Conservation (phyloP, 2,888 invertebrate genomes). For the Psylliodes chrysocephalus region DNA sequence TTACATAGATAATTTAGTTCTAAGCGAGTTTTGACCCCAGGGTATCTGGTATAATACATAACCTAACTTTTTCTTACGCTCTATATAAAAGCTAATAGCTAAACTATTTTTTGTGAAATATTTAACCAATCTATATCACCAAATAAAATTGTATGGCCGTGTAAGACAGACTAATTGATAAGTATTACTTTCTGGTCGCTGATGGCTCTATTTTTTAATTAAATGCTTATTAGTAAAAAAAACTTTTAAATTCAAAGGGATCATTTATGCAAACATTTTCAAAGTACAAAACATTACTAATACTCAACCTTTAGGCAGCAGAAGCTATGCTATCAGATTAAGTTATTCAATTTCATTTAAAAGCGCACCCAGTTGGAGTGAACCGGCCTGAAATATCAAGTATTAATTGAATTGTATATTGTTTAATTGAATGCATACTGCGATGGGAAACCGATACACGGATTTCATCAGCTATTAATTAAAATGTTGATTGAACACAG, state of each 20-base stretch:
- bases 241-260: neutral
- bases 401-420: conserved; percentile 31
- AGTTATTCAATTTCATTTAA: conserved; percentile 6
- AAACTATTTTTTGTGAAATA: no score
- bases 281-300: neutral
- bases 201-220: no score
- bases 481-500: conserved; percentile 24
- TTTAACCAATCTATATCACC: no score
- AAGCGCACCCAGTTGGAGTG: conserved; percentile 6
- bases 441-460: conserved; percentile 23
- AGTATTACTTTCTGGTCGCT: no score
- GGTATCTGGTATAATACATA: no score
- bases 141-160: no score
- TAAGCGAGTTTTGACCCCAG: no score
- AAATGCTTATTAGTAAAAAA: no score
- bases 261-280: neutral
- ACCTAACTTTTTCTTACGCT: no score
- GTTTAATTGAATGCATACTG: conserved; percentile 29
- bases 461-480: conserved; percentile 28
- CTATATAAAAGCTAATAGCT: no score
- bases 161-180: no score
- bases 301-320: neutral
- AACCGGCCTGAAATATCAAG: conserved; percentile 16
- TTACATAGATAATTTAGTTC: no score
- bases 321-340: neutral